Base-by-base conservation (phyloP, 1,140 invertebrate species). In the Apis florea region DNA sequence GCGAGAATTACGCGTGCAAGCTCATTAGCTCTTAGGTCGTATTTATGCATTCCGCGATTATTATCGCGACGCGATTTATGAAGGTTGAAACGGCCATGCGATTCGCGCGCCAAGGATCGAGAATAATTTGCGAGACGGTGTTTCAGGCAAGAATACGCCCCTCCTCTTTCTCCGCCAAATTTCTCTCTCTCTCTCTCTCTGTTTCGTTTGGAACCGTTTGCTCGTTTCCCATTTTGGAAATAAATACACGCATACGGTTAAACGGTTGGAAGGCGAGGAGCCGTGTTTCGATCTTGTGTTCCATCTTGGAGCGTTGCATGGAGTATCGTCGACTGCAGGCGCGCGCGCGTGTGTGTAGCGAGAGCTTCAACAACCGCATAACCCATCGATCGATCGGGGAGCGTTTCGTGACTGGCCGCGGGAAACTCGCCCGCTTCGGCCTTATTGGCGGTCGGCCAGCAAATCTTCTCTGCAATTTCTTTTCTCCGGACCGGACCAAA, bases 1-100 rank as follows among this genome's bases (percentile, higher is more conserved):
- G 24, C 13, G 40, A 19, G 54, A 66, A 73, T 71, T n/a, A 76
- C 64, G 56, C 67, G 76, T 85, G 67, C 66, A 58, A 59, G 61
- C 66, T 85, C 79, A 79, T 86, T 79, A 83, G 66, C 58, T 31
- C n/a, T n/a, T n/a, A n/a, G n/a, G n/a, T 51, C 59, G 17, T 83
- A 59, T 79, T 86, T 79, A 83, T 74, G 72, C 71, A 83, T 86
- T 86, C 85, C 69, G 59, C 58, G 75, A 86, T 86, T 83, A 86
- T 83, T 82, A 85, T 85, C 83, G 59, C 51, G 61, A 59, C n/a
- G 66, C 63, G 80, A 86, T 86, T 86, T 79, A 83, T 61, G 58
- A 61, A 66, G 61, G 70, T 47, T 40, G 83, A 64, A 58, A 64
- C 68, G 53, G 61, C 56, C 61, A 13, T 56, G 15, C 19, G 47